Conservation (phyloP, 2,888 invertebrate genomes). For the Lissocephala sabroskyi region DNA sequence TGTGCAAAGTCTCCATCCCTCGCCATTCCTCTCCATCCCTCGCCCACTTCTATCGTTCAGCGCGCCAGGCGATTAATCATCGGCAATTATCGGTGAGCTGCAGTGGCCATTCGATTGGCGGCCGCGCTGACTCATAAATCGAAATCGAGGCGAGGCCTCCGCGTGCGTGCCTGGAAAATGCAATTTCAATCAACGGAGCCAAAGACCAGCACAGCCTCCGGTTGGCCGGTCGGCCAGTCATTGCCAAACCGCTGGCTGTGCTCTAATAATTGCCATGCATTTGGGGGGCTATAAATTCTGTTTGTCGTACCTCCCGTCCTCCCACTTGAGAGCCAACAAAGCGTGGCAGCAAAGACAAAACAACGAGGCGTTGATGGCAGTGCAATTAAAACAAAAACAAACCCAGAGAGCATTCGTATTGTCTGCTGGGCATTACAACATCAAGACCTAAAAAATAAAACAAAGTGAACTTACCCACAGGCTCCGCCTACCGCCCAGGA, state of each 20-base stretch:
- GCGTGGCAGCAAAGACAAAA: slow-evolving; percentile 31
- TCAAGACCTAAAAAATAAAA: slow-evolving; percentile 6
- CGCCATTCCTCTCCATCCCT: slow-evolving; percentile 3
- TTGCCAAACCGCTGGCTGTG: slow-evolving; percentile 14
- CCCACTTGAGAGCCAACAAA: slow-evolving; percentile 30
- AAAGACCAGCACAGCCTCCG: too few relatives aligned
- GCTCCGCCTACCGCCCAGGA: neutral
- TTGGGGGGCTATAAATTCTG: slow-evolving; percentile 9
- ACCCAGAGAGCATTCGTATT: slow-evolving; percentile 7
- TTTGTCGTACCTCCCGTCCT: slow-evolving; percentile 6
- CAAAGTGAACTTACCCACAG: slow-evolving; percentile 4
- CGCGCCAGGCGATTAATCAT: too few relatives aligned
- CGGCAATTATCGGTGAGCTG: slow-evolving; percentile 20
- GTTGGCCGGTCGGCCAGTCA: neutral
- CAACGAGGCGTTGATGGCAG: slow-evolving; percentile 40
- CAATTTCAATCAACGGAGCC: too few relatives aligned
- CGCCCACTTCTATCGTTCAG: too few relatives aligned
- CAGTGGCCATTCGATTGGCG: slow-evolving; percentile 13
- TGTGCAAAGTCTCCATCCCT: slow-evolving; percentile 8
- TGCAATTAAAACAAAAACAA: slow-evolving; percentile 34
- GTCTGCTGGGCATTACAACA: slow-evolving; percentile 6
- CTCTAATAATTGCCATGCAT: slow-evolving; percentile 24
- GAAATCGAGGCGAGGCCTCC: slow-evolving; percentile 1
- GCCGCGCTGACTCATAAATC: slow-evolving; percentile 29
- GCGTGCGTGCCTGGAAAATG: slow-evolving; percentile 2